phyloP scores from a whole-genome alignment of 2,888 invertebrate species.

The Metellina segmentata region DNA sequence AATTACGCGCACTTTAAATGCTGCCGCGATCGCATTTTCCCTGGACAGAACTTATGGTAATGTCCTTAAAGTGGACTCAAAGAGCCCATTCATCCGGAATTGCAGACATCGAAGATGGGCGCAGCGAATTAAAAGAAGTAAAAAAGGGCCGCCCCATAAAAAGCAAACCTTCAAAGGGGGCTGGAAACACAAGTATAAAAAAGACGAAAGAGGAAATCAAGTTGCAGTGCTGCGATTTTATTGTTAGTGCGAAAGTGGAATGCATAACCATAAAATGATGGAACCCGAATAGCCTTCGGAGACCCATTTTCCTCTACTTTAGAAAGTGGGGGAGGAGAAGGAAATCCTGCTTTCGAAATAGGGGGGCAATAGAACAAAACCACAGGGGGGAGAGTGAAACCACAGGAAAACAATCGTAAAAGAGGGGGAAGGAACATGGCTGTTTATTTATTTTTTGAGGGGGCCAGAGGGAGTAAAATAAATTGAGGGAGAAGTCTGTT shows the following conservation, averaged over 20 bases:
- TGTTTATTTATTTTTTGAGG: constrained; percentile 51
- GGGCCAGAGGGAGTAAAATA: constrained; percentile 63
- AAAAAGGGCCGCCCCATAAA: constrained; percentile 5
- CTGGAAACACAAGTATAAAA: constrained; percentile 32
- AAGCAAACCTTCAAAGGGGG: constrained; percentile 20
- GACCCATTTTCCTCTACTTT: constrained; percentile 66
- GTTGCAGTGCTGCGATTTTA: constrained; percentile 70
- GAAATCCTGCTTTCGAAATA: constrained; percentile 73
- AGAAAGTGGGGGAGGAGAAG: constrained; percentile 38
- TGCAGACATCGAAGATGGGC: background rate
- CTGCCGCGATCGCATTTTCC: background rate
- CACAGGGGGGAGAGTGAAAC: constrained; percentile 68
- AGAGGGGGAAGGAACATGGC: constrained; percentile 7
- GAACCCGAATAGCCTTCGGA: constrained; percentile 62
- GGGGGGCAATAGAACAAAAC: constrained; percentile 71
- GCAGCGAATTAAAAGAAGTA: background rate
- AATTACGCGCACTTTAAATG: background rate
- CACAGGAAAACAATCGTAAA: constrained; percentile 76
- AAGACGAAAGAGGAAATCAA: constrained; percentile 68
- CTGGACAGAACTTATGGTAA: constrained; percentile 1
- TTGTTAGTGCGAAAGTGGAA: constrained; percentile 72
- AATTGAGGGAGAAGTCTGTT: constrained; percentile 67
- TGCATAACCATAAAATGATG: constrained; percentile 76
- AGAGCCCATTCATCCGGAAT: background rate
- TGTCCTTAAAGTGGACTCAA: background rate